Evolutionary conservation across 2,797 vertebrate species (phyloP), one percentile per base, ranked within the genome.

Genomic region (Lophura swinhoii): DNA sequence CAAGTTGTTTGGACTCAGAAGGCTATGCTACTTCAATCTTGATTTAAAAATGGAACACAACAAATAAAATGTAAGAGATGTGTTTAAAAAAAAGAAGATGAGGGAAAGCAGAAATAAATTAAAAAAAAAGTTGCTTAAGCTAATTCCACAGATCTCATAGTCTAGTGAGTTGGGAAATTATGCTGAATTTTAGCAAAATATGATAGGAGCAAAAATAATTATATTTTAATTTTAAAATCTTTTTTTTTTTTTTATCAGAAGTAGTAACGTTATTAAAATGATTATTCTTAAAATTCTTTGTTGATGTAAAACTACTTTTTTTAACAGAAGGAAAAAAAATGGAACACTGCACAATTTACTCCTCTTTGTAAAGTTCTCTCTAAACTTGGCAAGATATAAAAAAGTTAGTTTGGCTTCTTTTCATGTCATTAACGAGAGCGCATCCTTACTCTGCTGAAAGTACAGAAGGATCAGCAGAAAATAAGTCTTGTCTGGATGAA

Each of bases 241-340:
- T 56, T 22, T 31, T 55, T 17, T 56, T 22, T 31, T 55, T 56
- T 15, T 21, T 66, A 39, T 49, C n/a, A 13, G n/a, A 48, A 55
- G 18, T 24, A 17, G 4, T 5, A 55, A 12, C 11, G 44, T 31
- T 74, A 33, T 46, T 59, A 46, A 28, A 90, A 70, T 0, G 0
- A 48, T 0, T 0, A 35, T 59, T 59, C 15, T 31, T 68, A 44
- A 35, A 63, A 59, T 56, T 66, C 9, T 59, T 60, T n/a, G 6
- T 14, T 62, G 35, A 41, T 3, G 17, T 33, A 22, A 67, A 86
- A 56, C 5, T 13, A 21, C 3, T n/a, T 11, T 11, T 7, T 46
- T 53, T 13, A 29, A 12, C 4, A 12, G 8, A 53, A 39, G 3
- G 8, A 41, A 41, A 48, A 51, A 11, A 59, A 51, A 41, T 3